phyloP scores from a whole-genome alignment of 2,888 invertebrate genomes.

The Girardia tigrina region DNA sequence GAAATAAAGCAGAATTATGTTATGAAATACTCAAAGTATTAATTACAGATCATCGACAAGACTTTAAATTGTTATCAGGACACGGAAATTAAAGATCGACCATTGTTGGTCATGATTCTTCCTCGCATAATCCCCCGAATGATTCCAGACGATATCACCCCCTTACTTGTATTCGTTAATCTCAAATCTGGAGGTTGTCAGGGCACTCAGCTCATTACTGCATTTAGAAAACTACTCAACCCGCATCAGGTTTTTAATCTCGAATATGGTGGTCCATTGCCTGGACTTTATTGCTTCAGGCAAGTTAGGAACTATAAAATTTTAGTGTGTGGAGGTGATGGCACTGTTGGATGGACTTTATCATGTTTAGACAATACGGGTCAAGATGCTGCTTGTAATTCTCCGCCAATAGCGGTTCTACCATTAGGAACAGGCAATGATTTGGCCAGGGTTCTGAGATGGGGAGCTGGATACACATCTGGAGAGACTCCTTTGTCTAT shows the following conservation, averaged over 20 bases:
- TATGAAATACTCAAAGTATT: slow-evolving; percentile 65
- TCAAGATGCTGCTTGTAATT: slow-evolving; percentile 91
- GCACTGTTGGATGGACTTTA: slow-evolving; percentile 94
- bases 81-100: slow-evolving; percentile 57
- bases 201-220: slow-evolving; percentile 88
- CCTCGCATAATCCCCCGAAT: slow-evolving; percentile 62
- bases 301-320: slow-evolving; percentile 96
- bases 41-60: too few relatives aligned
- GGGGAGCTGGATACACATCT: slow-evolving; percentile 97
- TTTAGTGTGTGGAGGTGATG: slow-evolving; percentile 96
- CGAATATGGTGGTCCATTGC: slow-evolving; percentile 93
- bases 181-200: slow-evolving; percentile 99
- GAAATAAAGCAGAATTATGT: slow-evolving; percentile 77
- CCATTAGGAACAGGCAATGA: slow-evolving; percentile 95
- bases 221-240: slow-evolving; percentile 93
- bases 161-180: slow-evolving; percentile 93
- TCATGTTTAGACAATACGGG: slow-evolving; percentile 99
- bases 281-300: slow-evolving; percentile 65
- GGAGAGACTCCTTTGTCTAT: slow-evolving; percentile 88
- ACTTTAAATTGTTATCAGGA: too few relatives aligned
- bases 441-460: slow-evolving; percentile 84
- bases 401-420: slow-evolving; percentile 94
- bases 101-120: slow-evolving; percentile 81
- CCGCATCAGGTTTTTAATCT: slow-evolving; percentile 99
- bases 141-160: slow-evolving; percentile 56